Percentiles rank a stretch among this genome's conserved stretches.
These are phyloP conservation scores for Stenodema calcarata DNA, from an alignment of 2,888 invertebrate genomes.

Conservation along the genomic window DNA sequence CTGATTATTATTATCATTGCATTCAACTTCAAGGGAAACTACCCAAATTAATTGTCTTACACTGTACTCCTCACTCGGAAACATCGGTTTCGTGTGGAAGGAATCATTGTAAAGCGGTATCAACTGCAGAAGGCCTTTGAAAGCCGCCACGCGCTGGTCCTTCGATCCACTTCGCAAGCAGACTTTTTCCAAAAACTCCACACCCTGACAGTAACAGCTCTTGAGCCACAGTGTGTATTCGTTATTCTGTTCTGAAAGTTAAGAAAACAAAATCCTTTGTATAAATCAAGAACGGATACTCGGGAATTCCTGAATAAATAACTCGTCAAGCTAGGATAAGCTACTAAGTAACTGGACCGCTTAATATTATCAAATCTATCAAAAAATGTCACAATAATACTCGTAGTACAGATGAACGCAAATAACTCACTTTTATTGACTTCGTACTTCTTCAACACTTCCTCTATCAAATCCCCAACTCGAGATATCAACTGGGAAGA, in stretches of 20 bases:
- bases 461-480: background rate
- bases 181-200: background rate
- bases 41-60: slow-evolving; percentile 13
- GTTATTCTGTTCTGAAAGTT: background rate
- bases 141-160: background rate
- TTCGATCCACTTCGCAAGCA: background rate
- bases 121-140: slow-evolving; percentile 3
- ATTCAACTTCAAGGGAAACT: no score
- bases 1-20: no score
- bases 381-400: no score
- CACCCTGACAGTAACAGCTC: background rate
- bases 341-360: no score
- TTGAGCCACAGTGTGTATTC: background rate
- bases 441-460: background rate
- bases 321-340: no score
- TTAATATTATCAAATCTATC: no score
- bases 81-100: background rate
- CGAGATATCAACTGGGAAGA: background rate
- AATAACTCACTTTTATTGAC: background rate
- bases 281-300: no score
- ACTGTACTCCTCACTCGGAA: slow-evolving; percentile 31
- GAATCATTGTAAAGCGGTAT: slow-evolving; percentile 32
- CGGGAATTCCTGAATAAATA: no score
- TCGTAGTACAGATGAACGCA: no score
- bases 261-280: no score